Conservation (phyloP, 2,797 vertebrate genomes). For the Spondyliosoma cantharus region DNA sequence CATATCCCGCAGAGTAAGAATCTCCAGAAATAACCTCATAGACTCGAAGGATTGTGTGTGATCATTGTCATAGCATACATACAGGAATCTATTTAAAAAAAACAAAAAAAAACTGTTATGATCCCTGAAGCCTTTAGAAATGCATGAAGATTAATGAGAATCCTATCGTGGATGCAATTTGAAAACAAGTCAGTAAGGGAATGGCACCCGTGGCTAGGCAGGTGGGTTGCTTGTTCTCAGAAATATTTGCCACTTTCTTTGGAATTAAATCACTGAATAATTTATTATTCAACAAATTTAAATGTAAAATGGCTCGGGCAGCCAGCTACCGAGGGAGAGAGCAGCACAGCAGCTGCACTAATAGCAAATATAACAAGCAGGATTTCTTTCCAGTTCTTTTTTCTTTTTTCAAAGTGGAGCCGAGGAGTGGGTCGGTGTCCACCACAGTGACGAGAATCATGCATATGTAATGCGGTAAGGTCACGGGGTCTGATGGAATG, state of each 20-base stretch:
- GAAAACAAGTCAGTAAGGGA: constrained; percentile 52
- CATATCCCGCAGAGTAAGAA: constrained; percentile 26
- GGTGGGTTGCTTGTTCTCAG: constrained; percentile 52
- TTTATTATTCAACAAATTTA: constrained; percentile 75
- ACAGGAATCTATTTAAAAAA: constrained; percentile 63
- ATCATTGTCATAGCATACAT: constrained; percentile 50
- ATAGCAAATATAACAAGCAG: constrained; percentile 39
- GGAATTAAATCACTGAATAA: constrained; percentile 78
- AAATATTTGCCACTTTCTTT: constrained; percentile 61
- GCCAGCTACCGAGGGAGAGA: constrained; percentile 16
- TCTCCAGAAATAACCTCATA: constrained; percentile 65
- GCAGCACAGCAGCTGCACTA: constrained; percentile 30
- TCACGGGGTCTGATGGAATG: constrained; percentile 28
- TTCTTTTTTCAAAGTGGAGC: background rate
- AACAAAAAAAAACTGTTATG: constrained; percentile 26
- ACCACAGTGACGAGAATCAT: constrained; percentile 33
- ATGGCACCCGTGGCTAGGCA: constrained; percentile 40
- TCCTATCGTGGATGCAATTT: constrained; percentile 45
- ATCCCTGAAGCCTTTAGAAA: constrained; percentile 46
- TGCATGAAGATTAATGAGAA: constrained; percentile 60
- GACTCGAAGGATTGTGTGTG: constrained; percentile 39
- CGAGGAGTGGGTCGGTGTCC: background rate
- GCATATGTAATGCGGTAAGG: constrained; percentile 39
- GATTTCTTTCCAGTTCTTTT: background rate
- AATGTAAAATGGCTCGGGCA: constrained; percentile 66